These are phyloP conservation scores for Thera obeliscata DNA, from an alignment of 2,888 invertebrate species.

Conservation along the genomic window DNA sequence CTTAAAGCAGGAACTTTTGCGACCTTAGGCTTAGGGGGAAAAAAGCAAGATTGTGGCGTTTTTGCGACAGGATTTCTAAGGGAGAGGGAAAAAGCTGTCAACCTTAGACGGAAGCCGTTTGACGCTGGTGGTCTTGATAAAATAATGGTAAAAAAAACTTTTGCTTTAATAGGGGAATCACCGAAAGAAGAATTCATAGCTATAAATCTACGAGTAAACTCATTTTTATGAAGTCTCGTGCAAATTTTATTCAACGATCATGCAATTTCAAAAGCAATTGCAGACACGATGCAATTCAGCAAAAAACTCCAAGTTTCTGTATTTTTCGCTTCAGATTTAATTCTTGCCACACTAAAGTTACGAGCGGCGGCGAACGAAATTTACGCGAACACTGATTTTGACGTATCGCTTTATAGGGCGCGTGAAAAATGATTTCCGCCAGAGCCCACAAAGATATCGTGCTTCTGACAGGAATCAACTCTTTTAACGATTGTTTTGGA, in stretches of 20 bases:
- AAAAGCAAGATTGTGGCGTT: conserved; percentile 36
- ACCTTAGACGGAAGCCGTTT: background rate
- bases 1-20: conserved; percentile 56
- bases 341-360: conserved; percentile 27
- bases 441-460: conserved; percentile 25
- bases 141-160: background rate
- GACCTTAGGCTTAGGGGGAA: conserved; percentile 41
- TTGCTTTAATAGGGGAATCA: background rate
- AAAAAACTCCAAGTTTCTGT: background rate
- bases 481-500: conserved; percentile 37
- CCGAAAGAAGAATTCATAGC: background rate
- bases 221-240: no score
- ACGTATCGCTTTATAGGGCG: conserved; percentile 71
- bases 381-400: conserved; percentile 78
- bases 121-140: background rate
- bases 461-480: conserved; percentile 38
- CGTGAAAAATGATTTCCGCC: conserved; percentile 66
- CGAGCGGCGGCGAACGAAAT: conserved; percentile 60
- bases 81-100: background rate
- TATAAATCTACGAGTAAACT: background rate
- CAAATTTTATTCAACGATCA: no score
- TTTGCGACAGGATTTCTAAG: conserved; percentile 30
- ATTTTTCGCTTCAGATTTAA: conserved; percentile 13
- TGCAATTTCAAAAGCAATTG: background rate
- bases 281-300: background rate